These are phyloP conservation scores for Nipponacmea schrenckii DNA, from an alignment of 2,888 invertebrate genomes.

Conservation along the genomic window DNA sequence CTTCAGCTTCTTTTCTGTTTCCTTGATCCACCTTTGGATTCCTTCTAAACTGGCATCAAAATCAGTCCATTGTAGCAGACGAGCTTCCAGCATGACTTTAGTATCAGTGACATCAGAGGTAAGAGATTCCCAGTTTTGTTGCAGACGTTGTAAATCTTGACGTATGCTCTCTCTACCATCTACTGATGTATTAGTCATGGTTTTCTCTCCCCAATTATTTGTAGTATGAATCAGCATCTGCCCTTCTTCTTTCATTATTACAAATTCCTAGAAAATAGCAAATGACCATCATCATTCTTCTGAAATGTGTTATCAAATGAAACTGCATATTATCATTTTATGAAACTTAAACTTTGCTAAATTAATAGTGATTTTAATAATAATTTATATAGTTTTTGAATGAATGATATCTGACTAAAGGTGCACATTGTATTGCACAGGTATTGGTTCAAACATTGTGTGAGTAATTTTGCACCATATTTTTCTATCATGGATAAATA, in stretches of 20 bases:
- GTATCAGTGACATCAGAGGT: constrained; percentile 87
- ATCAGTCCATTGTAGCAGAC: constrained; percentile 90
- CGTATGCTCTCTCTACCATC: constrained; percentile 89
- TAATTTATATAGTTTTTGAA: too few relatives aligned
- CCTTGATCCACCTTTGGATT: constrained; percentile 93
- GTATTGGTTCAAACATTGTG: too few relatives aligned
- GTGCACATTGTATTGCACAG: too few relatives aligned
- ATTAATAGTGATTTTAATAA: too few relatives aligned
- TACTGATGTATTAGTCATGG: constrained; percentile 90
- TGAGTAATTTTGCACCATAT: too few relatives aligned
- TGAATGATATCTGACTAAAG: too few relatives aligned
- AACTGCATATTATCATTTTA: too few relatives aligned
- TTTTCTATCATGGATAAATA: too few relatives aligned
- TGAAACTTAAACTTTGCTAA: too few relatives aligned
- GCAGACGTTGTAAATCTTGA: constrained; percentile 81
- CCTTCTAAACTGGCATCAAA: constrained; percentile 93
- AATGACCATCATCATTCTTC: neutral
- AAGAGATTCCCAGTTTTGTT: constrained; percentile 89
- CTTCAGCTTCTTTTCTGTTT: constrained; percentile 83
- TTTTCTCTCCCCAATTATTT: constrained; percentile 90
- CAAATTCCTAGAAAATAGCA: constrained; percentile 76
- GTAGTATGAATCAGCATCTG: constrained; percentile 87
- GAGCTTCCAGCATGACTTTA: constrained; percentile 87
- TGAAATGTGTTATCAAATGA: too few relatives aligned
- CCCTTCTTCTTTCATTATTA: constrained; percentile 92